A percentile compares a stretch with the other conserved stretches of the same genome.
Conservation (phyloP, 2,888 invertebrate genomes). For the Drosophila nr. perissopoda region DNA sequence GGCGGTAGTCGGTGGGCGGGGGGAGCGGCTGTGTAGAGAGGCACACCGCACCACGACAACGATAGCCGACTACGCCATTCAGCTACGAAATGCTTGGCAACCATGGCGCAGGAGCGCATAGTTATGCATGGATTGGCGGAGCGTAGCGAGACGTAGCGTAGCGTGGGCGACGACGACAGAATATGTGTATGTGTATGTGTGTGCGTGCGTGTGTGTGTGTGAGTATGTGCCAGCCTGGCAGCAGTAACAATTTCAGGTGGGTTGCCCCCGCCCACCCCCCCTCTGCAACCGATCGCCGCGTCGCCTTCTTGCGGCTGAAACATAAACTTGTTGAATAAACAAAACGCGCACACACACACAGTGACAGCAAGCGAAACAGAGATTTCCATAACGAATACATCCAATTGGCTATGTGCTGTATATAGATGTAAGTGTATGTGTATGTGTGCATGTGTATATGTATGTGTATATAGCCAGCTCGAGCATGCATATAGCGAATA, state of each 20-base stretch:
- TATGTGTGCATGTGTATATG: not conserved
- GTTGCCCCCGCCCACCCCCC: slow-evolving; percentile 11
- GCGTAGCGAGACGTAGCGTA: slow-evolving; percentile 10
- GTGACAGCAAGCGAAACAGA: slow-evolving; percentile 13
- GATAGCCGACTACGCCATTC: slow-evolving; percentile 52
- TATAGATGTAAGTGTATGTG: not conserved
- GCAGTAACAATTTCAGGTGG: slow-evolving; percentile 67
- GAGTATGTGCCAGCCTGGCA: slow-evolving; percentile 33
- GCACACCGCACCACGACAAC: slow-evolving; percentile 5
- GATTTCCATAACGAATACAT: slow-evolving; percentile 65
- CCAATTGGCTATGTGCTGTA: slow-evolving; percentile 56
- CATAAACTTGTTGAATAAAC: slow-evolving; percentile 74
- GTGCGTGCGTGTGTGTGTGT: slow-evolving; percentile 3
- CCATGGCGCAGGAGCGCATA: slow-evolving; percentile 49
- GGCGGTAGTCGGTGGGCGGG: slow-evolving; percentile 12
- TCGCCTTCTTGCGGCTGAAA: slow-evolving; percentile 59
- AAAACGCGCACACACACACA: slow-evolving; percentile 30
- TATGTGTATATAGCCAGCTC: slow-evolving; percentile 12
- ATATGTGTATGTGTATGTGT: not conserved
- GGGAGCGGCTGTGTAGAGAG: slow-evolving; percentile 1
- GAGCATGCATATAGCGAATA: slow-evolving; percentile 34
- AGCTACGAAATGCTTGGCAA: slow-evolving; percentile 51
- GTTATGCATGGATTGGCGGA: slow-evolving; percentile 34
- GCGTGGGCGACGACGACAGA: slow-evolving; percentile 19
- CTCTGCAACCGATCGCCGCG: not conserved